A percentile compares a stretch with the other conserved stretches of the same genome.
phyloP scores from a whole-genome alignment of 1,140 invertebrate species.

The Penaeus japonicus region DNA sequence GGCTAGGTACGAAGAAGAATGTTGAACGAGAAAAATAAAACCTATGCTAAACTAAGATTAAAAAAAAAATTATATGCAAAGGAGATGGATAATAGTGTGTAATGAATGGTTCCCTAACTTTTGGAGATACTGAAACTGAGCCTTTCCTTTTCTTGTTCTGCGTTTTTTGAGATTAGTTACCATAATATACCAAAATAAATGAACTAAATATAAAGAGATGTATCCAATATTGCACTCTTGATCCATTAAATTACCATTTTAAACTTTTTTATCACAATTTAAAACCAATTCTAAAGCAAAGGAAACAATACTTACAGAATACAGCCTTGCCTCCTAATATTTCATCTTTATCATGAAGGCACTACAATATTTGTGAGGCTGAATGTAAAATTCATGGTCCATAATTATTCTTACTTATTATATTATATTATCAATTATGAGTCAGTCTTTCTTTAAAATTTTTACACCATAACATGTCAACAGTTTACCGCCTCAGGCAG shows the following conservation, averaged over 20 bases:
- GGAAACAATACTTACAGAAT: neutral
- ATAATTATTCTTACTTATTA: slow-evolving; percentile 24
- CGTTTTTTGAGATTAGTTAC: neutral
- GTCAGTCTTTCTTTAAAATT: slow-evolving; percentile 14
- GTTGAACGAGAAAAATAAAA: slow-evolving; percentile 17
- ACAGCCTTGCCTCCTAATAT: slow-evolving; percentile 39
- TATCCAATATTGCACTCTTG: slow-evolving; percentile 28
- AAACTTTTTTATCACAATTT: slow-evolving; percentile 9
- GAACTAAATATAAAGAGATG: neutral
- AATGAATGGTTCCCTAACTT: neutral
- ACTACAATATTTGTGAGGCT: slow-evolving; percentile 52
- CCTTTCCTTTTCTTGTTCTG: neutral
- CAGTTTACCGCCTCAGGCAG: slow-evolving; percentile 4
- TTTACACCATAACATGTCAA: slow-evolving; percentile 4
- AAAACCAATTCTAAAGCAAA: neutral
- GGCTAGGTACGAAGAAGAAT: slow-evolving; percentile 19
- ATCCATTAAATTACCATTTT: too few relatives aligned
- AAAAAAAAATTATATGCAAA: neutral
- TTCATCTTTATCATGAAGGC: slow-evolving; percentile 46
- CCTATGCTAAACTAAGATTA: neutral
- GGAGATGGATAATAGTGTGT: neutral
- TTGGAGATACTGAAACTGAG: too few relatives aligned
- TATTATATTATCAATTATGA: slow-evolving; percentile 13
- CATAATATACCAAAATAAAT: neutral
- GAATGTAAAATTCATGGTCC: slow-evolving; percentile 46